Evolutionary conservation across 2,888 invertebrate genomes (phyloP), one percentile per base, ranked within the genome.

Genomic region (Lathronympha strigana): DNA sequence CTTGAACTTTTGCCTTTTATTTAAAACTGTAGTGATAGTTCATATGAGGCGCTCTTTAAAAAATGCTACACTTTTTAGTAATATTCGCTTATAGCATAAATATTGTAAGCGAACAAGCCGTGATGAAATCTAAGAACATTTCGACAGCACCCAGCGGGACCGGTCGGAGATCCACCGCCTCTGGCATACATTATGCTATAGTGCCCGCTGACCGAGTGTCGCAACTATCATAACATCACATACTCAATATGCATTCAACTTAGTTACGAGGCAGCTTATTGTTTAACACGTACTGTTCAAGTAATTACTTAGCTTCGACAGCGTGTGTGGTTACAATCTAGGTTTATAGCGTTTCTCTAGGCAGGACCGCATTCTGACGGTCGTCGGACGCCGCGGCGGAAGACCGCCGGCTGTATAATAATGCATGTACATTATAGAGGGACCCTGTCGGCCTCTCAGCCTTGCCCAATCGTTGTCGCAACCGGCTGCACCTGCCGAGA

Each of bases 391-490:
- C n/a, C 49, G 38, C 53, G 61, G 17, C 19, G 23, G 53, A 54
- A 62, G 36, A 54, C 19, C 61, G 43, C 23, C 49, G 36, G 57
- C 57, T 38, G 53, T 53, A 62, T 54, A 55, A 51, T 64, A 45
- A 60, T 36, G 19, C 36, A 45, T 60, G 49, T 33, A 51, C 45
- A 58, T 62, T 62, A 50, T 31, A 31, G 50, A 23, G 36, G 64
- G 36, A 31, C 51, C 58, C 45, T 19, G 61, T 53, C 53, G 58
- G 63, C 54, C 63, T 43, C 63, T 23, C 54, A 49, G 60, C 66
- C 87, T 90, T 90, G 85, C 90, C 86, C 90, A 90, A 90, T 86
- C 79, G 70, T 82, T 90, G 88, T 86, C 88, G 90, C 88, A 90
- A 90, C 84, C 81, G 83, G 83, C 86, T 84, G 88, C 90, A 90